Percentiles rank a stretch among this genome's conserved stretches.
Evolutionary conservation across 2,113 vertebrate species (phyloP).

Genomic region (Pterocles gutturalis): DNA sequence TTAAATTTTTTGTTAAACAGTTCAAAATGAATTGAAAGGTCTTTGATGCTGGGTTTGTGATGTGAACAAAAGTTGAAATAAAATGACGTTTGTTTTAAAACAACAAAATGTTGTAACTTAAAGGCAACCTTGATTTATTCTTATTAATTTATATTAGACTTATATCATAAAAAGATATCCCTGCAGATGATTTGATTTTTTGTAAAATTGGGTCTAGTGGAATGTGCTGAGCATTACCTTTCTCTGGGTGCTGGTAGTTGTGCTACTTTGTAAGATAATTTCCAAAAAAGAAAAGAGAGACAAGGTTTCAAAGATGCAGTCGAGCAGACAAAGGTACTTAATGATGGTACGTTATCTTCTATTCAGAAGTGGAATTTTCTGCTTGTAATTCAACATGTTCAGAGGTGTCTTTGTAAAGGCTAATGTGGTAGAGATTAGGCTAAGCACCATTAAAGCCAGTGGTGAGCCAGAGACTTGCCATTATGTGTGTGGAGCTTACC

Average conservation of each 20-base stretch:
- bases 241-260: not conserved
- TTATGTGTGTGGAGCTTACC: not conserved
- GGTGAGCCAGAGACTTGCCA: rapidly evolving
- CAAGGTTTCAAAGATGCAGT: not conserved
- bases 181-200: not conserved
- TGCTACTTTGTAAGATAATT: not conserved
- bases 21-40: not conserved
- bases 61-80: not conserved
- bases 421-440: not conserved
- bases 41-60: not conserved
- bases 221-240: not conserved
- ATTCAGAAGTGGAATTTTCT: not conserved
- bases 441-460: not conserved
- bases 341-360: not conserved
- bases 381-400: not conserved
- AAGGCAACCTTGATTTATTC: constrained; percentile 13
- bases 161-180: not conserved
- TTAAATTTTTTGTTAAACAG: not conserved
- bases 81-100: not conserved
- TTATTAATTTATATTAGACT: not conserved
- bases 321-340: not conserved
- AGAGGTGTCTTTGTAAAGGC: not conserved
- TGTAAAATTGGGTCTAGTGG: not conserved
- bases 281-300: not conserved
- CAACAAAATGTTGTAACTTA: not conserved